phyloP scores from a whole-genome alignment of 2,888 invertebrate genomes.

The Hirtodrosophila alboralis region DNA sequence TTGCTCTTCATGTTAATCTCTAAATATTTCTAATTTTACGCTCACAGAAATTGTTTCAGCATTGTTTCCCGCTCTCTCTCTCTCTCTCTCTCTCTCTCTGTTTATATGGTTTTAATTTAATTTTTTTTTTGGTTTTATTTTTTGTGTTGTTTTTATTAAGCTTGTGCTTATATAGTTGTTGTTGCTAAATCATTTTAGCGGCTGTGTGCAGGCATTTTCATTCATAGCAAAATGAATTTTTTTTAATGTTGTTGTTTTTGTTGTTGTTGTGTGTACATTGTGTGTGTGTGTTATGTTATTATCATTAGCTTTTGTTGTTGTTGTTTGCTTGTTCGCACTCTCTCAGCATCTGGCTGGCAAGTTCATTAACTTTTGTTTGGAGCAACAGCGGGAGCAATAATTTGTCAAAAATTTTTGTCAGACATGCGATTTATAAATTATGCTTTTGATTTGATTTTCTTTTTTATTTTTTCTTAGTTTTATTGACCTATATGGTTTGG shows the following conservation, averaged over 20 bases:
- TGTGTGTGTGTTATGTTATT: slow-evolving; percentile 56
- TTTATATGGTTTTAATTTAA: slow-evolving; percentile 58
- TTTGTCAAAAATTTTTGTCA: slow-evolving; percentile 69
- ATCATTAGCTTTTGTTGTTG: slow-evolving; percentile 61
- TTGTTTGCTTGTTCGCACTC: slow-evolving; percentile 45
- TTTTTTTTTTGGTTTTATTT: slow-evolving; percentile 16
- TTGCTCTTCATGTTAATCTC: slow-evolving; percentile 26
- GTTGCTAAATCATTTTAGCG: slow-evolving; percentile 26
- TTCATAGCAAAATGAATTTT: slow-evolving; percentile 52
- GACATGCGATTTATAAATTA: slow-evolving; percentile 76
- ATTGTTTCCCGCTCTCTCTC: no score
- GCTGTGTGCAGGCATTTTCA: slow-evolving; percentile 63
- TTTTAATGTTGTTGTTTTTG: slow-evolving; percentile 16
- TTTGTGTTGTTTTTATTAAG: slow-evolving; percentile 47
- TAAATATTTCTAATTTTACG: slow-evolving; percentile 8
- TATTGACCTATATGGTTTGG: slow-evolving; percentile 47
- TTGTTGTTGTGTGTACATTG: slow-evolving; percentile 31
- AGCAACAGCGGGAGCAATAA: slow-evolving; percentile 56
- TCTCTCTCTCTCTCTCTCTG: slow-evolving; percentile 45
- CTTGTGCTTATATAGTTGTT: slow-evolving; percentile 41
- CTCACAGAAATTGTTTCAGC: no score
- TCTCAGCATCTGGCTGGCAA: slow-evolving; percentile 44
- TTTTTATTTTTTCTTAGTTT: slow-evolving; percentile 13
- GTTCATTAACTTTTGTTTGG: slow-evolving; percentile 74
- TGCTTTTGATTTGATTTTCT: slow-evolving; percentile 47